Base-by-base conservation (phyloP, 2,888 invertebrate species). In the Sphaerophoria rueppellii region DNA sequence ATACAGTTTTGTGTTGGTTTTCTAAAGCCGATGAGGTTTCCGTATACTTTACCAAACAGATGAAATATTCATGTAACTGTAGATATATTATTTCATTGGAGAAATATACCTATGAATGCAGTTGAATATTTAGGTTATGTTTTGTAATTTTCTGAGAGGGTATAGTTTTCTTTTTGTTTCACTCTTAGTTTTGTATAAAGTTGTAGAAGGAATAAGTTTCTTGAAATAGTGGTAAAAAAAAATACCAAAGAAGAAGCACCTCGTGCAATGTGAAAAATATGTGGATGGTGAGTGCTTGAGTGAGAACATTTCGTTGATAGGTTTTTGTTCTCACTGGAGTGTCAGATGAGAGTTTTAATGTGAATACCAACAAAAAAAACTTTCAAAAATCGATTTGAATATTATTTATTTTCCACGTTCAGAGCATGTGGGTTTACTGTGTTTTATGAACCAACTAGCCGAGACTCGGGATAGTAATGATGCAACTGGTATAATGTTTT, bases 21-120 rank as follows among this genome's bases (percentile, higher is more conserved):
- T 75, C 80, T 63, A 74, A 80, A 80, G 80, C 67, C 55, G 55
- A 9, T 80, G 75, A 37, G 79, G 67, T 74, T 79, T 58, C 12
- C 14, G 12, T 40, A 16, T 40, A 57, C 6, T 24, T 43, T 40
- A 9, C 43, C 4, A 5, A 7, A 43, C 43, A 12, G 32, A 54
- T 40, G 69, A 37, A 58, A 46, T 67, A 34, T 67, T 50, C 40
- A 32, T 65, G 16, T 50, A 16, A 37, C 11, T 60, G 40, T 40
- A 70, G 43, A 58, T 46, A 24, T 43, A 60, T 79, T 52, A 79
- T 43, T 54, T 73, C 16, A 32, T 52, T 61, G 12, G 34, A 60
- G n/a, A 54, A 67, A 60, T 43, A 24, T 24, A n/a, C n/a, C n/a
- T n/a, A 67, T 55, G 67, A 73, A 79, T 50, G 74, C 60, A 54